Evolutionary conservation across 2,113 vertebrate genomes (phyloP), one percentile per base, ranked within the genome.

Genomic region (Coracopsis vasa): DNA sequence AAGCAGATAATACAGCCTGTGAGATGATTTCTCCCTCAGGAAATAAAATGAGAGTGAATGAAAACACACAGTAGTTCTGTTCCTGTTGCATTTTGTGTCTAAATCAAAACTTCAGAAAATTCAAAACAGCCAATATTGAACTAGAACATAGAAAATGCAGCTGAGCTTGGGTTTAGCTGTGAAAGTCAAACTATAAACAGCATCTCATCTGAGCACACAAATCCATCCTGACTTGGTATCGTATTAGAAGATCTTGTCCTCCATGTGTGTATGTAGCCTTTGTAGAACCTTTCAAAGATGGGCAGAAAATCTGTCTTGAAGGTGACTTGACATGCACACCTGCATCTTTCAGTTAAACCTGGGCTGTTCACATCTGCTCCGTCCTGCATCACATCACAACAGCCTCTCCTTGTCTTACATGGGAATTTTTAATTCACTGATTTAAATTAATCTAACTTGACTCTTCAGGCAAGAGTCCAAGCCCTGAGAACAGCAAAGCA

Each of bases 401-500:
- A 81, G 56, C 56, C 31, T 77, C 48, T 82, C 35, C 58, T 72
- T 85, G 78, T 85, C 69, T 47, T 44, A 15, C 28, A 27, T n/a
- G 16, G 11, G 65, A 35, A 79, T 56, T 89, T 71, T 54, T 25
- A 89, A 69, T 81, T 60, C 56, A 37, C 54, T 78, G 54, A 35
- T 84, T 87, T 64, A 60, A 60, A 80, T 92, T 54, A 67, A 72
- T 80, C 44, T 28, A 72, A 89, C 41, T 48, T 45, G 80, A 35
- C 73, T 95, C 21, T 64, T 74, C 56, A 61, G 86, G 89, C 77
- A 91, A 44, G 69, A 81, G 70, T 81, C 83, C 83, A 87, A 92
- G 31, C 16, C 7, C 29, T 65, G 35, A 65, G 69, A 89, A 54
- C 24, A 74, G 80, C 86, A 78, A 65, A 35, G 2, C 14, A 75